phyloP scores from a whole-genome alignment of 2,113 vertebrate species.

The Elanus axillaris region DNA sequence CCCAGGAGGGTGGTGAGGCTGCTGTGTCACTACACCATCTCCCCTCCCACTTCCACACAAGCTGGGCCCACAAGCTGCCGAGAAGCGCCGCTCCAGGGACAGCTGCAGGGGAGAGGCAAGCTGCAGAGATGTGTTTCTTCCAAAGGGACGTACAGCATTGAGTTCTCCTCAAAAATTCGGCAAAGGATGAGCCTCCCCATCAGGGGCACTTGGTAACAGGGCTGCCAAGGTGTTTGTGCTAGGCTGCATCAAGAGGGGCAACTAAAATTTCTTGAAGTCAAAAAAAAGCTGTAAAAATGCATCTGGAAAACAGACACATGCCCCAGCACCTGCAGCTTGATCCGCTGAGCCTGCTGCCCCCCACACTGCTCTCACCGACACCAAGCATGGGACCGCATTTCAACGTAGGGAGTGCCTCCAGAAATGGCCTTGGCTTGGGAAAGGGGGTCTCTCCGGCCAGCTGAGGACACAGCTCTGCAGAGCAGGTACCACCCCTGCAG shows the following conservation, averaged over 20 bases:
- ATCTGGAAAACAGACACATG: neutral
- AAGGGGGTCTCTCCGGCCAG: neutral
- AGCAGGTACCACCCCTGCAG: neutral
- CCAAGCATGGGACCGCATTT: accelerated
- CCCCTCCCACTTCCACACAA: neutral
- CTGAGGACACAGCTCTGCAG: neutral
- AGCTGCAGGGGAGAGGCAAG: neutral
- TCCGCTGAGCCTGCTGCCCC: neutral
- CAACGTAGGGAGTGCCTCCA: neutral
- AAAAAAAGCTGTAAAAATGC: neutral
- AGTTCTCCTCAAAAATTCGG: neutral
- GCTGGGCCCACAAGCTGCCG: neutral
- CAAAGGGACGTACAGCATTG: accelerated
- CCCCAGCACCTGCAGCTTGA: neutral
- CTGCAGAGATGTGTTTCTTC: neutral
- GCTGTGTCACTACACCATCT: neutral
- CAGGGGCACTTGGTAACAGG: accelerated
- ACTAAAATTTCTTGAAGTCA: neutral
- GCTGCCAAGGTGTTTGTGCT: accelerated
- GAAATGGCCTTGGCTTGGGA: neutral
- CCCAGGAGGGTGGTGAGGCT: neutral
- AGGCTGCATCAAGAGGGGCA: neutral
- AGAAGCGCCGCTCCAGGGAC: neutral
- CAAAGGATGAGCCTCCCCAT: neutral
- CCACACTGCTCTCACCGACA: accelerated